A percentile compares a stretch with the other conserved stretches of the same genome.
These are phyloP conservation scores for Halichondria panicea DNA, from an alignment of 37 sponge, comb jelly and placozoan genomes.

Conservation along the genomic window DNA sequence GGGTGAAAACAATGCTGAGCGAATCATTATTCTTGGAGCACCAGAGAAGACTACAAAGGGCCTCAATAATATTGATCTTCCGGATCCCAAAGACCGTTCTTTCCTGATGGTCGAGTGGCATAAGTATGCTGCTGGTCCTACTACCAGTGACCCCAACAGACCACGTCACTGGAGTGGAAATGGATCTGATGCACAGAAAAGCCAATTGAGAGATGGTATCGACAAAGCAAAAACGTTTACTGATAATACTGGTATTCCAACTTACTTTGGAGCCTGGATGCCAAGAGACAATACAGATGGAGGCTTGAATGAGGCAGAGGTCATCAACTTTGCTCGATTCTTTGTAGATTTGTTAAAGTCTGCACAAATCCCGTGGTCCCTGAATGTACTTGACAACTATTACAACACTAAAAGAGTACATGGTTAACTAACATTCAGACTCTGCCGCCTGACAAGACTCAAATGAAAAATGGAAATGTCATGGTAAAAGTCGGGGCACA, in stretches of 20 bases:
- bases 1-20: slow-evolving; percentile 1
- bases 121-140: slow-evolving; percentile 1
- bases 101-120: slow-evolving; percentile 1
- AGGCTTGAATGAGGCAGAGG: background rate
- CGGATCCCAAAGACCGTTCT: background rate
- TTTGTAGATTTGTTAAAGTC: background rate
- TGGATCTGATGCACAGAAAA: background rate
- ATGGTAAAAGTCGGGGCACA: background rate
- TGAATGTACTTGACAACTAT: slow-evolving; percentile 7
- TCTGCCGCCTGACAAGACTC: background rate
- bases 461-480: too few relatives aligned
- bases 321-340: slow-evolving; percentile 6
- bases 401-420: background rate
- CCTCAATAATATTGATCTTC: background rate
- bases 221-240: background rate
- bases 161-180: slow-evolving; percentile 10
- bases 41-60: background rate
- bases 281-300: slow-evolving; percentile 3
- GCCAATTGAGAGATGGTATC: background rate
- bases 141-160: too few relatives aligned
- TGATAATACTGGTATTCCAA: background rate
- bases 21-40: slow-evolving; percentile 2
- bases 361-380: background rate
- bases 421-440: background rate
- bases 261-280: background rate